Conservation (phyloP, 2,888 invertebrate genomes). For the Sinhomidia bicolor region DNA sequence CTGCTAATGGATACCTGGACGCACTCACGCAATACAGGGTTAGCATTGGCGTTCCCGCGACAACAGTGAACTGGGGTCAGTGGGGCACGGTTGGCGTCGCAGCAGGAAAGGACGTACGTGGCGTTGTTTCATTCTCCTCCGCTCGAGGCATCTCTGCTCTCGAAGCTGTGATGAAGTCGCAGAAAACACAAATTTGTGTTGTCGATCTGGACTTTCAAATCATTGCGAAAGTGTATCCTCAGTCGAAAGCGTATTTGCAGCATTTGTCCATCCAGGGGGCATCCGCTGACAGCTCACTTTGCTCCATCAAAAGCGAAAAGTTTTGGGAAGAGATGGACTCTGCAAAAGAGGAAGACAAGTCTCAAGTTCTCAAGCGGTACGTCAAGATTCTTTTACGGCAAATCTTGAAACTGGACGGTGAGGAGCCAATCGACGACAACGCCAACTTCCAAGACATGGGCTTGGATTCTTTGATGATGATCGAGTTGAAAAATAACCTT, state of each 20-base stretch:
- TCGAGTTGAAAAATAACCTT: constrained; percentile 65
- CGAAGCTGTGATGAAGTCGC: constrained; percentile 47
- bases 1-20: too few relatives aligned
- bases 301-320: constrained; percentile 39
- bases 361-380: constrained; percentile 33
- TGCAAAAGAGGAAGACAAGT: constrained; percentile 38
- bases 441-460: constrained; percentile 63
- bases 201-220: constrained; percentile 25
- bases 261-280: background rate
- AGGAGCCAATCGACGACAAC: constrained; percentile 60
- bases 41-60: constrained; percentile 62
- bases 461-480: constrained; percentile 62
- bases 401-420: constrained; percentile 56
- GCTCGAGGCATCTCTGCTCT: constrained; percentile 48
- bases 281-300: background rate
- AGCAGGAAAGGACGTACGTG: constrained; percentile 17
- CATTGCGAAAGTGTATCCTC: background rate
- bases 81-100: constrained; percentile 62
- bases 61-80: constrained; percentile 73
- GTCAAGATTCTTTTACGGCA: constrained; percentile 38
- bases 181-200: constrained; percentile 15
- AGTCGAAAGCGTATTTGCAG: background rate
- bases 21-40: too few relatives aligned
- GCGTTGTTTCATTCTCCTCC: constrained; percentile 51
- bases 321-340: constrained; percentile 66